Conservation (phyloP, 2,888 invertebrate species). For the Machimus rusticus region DNA sequence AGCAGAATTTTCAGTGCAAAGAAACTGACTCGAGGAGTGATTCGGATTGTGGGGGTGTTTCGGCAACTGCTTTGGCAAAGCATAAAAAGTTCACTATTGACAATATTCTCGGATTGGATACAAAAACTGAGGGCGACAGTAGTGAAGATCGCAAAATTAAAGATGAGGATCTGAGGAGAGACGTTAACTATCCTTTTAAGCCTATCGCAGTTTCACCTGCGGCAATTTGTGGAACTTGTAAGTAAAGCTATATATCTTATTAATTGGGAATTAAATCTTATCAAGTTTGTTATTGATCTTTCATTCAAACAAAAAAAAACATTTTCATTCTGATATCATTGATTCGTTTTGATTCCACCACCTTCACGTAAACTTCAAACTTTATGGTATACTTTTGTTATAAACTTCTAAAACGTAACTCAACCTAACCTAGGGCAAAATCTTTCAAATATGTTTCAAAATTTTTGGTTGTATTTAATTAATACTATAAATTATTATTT, state of each 20-base stretch:
- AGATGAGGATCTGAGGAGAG: neutral
- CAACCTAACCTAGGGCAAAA: too few relatives aligned
- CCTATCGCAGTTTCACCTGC: conserved; percentile 49
- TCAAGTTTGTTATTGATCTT: too few relatives aligned
- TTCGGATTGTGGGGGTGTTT: conserved; percentile 2
- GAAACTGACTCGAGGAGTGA: neutral
- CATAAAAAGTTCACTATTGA: conserved; percentile 55
- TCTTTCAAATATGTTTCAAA: too few relatives aligned
- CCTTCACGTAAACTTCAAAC: too few relatives aligned
- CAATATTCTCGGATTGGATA: conserved; percentile 53
- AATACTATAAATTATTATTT: too few relatives aligned
- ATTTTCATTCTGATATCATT: too few relatives aligned
- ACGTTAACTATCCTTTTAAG: conserved; percentile 42
- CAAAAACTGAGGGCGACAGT: conserved; percentile 32
- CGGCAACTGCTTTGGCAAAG: conserved; percentile 10
- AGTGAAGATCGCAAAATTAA: neutral
- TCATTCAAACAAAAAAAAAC: too few relatives aligned
- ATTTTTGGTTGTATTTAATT: too few relatives aligned
- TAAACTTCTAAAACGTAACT: too few relatives aligned
- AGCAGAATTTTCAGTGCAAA: neutral
- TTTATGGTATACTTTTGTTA: too few relatives aligned
- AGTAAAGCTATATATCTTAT: conserved; percentile 42
- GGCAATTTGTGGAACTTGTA: conserved; percentile 50
- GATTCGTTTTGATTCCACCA: too few relatives aligned
- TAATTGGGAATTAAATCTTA: too few relatives aligned